These are phyloP conservation scores for Eubasilissa regina DNA, from an alignment of 1,140 invertebrate genomes.

Conservation along the genomic window DNA sequence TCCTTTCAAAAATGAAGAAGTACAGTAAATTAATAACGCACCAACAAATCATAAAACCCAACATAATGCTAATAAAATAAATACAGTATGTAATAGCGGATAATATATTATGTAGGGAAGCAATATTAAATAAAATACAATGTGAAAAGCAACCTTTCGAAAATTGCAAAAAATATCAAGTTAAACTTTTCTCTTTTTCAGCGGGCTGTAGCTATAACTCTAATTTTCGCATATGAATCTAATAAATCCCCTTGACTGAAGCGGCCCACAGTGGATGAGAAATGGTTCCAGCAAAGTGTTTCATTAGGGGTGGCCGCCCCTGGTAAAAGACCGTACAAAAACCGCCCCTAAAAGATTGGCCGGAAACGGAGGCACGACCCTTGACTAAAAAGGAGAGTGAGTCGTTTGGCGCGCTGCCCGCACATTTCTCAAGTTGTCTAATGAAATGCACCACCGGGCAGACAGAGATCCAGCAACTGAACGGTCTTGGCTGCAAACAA, in stretches of 20 bases:
- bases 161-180: neutral
- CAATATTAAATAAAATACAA: no score
- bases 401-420: conserved; percentile 49
- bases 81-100: no score
- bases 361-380: neutral
- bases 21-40: no score
- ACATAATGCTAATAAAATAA: no score
- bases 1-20: no score
- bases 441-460: conserved; percentile 54
- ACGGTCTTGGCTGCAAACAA: no score
- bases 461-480: no score
- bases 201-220: neutral
- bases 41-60: no score
- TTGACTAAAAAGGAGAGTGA: conserved; percentile 26
- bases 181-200: conserved; percentile 3
- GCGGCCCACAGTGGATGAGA: conserved; percentile 13
- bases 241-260: conserved; percentile 33
- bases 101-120: no score
- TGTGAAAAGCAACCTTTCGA: no score
- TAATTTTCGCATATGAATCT: conserved; percentile 31
- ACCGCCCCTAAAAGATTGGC: neutral
- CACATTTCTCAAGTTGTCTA: conserved; percentile 52
- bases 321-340: conserved; percentile 8
- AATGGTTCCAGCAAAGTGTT: conserved; percentile 26
- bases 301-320: conserved; percentile 23